Evolutionary conservation across 2,888 invertebrate species (phyloP).

Genomic region (Eudasyphora cyanicolor): DNA sequence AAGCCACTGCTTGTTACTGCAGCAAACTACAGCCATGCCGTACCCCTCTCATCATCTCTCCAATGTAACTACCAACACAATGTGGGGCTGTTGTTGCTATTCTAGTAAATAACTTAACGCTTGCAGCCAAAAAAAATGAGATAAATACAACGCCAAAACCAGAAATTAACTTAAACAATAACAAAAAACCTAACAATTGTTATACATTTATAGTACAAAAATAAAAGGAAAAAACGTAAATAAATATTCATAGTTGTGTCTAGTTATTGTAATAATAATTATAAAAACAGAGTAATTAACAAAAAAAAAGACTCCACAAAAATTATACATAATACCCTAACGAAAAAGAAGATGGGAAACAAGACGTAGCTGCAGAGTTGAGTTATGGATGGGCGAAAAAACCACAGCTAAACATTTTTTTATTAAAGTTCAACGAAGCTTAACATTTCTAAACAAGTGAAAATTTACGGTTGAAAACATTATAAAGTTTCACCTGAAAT

Average conservation of each 20-base stretch:
- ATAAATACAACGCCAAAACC: constrained; percentile 29
- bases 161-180: constrained; percentile 9
- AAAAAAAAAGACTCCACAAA: background rate
- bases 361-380: background rate
- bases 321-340: background rate
- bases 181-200: constrained; percentile 7
- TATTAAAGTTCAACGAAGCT: constrained; percentile 53
- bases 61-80: background rate
- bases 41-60: background rate
- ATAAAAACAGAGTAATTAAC: background rate
- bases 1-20: background rate
- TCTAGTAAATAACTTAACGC: background rate
- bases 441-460: constrained; percentile 48
- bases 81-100: background rate
- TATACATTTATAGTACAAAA: background rate
- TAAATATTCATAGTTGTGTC: constrained; percentile 23
- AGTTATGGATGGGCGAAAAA: background rate
- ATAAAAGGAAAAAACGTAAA: background rate
- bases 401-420: background rate
- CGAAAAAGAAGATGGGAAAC: background rate
- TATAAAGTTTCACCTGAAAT: constrained; percentile 46
- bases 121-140: background rate
- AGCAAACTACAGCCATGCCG: too few species aligned
- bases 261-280: background rate
- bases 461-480: constrained; percentile 31